A percentile compares a stretch with the other conserved stretches of the same genome.
Evolutionary conservation across 2,888 invertebrate genomes (phyloP).

Genomic region (Coleophora flavipennella): DNA sequence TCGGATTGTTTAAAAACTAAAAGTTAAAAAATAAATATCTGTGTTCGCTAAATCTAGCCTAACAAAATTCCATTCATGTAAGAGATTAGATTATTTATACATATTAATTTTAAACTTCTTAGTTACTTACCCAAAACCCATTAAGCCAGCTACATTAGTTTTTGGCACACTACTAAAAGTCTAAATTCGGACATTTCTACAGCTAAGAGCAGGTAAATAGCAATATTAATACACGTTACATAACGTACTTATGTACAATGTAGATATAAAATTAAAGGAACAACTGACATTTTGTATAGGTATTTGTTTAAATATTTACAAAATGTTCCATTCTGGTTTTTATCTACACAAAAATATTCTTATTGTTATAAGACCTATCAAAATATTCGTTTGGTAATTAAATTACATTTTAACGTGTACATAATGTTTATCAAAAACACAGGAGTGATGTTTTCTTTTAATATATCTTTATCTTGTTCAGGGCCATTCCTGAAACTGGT

Average conservation of each 20-base stretch:
- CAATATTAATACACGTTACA: no score
- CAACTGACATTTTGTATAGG: constrained; percentile 29
- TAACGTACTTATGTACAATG: no score
- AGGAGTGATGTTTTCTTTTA: no score
- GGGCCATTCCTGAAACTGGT: no score
- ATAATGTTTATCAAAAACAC: no score
- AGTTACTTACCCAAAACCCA: constrained; percentile 32
- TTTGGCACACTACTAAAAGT: constrained; percentile 54
- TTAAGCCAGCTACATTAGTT: constrained; percentile 36
- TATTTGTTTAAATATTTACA: constrained; percentile 13
- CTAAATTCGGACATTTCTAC: constrained; percentile 40
- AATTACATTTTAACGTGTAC: no score
- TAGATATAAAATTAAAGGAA: constrained; percentile 32
- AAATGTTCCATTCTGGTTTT: no score
- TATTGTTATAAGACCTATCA: neutral
- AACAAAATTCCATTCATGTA: constrained; percentile 1
- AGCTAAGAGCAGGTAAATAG: no score
- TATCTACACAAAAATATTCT: neutral
- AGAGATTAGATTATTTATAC: constrained; percentile 3
- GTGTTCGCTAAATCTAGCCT: neutral
- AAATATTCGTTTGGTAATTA: no score
- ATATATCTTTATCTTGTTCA: no score
- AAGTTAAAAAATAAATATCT: constrained; percentile 2
- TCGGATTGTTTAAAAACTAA: neutral
- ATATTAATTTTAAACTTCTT: constrained; percentile 12